Evolutionary conservation across 2,888 invertebrate species (phyloP).

Genomic region (Lasioglossum zephyrum): DNA sequence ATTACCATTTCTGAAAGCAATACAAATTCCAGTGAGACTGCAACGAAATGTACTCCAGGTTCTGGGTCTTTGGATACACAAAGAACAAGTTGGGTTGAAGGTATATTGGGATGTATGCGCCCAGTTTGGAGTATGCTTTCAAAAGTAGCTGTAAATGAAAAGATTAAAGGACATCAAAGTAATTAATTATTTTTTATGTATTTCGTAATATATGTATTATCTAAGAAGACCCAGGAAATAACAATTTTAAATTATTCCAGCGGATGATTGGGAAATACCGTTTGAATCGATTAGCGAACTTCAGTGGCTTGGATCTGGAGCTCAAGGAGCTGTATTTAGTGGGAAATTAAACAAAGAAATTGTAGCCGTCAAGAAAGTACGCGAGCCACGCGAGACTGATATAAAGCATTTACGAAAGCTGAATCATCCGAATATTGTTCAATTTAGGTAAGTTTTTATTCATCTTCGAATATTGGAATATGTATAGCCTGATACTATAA

Average conservation of each 20-base stretch:
- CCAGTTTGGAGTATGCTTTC: constrained; percentile 95
- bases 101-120: constrained; percentile 94
- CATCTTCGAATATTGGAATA: background rate
- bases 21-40: constrained; percentile 78
- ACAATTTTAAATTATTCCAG: constrained; percentile 68
- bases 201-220: background rate
- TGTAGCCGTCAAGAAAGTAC: constrained; percentile 98
- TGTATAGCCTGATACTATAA: background rate
- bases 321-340: constrained; percentile 97
- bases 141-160: constrained; percentile 89
- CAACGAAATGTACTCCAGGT: constrained; percentile 77
- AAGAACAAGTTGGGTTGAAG: constrained; percentile 91
- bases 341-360: constrained; percentile 93
- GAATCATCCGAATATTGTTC: constrained; percentile 97
- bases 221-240: background rate
- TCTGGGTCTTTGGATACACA: constrained; percentile 83
- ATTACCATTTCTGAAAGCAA: constrained; percentile 78
- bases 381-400: constrained; percentile 96
- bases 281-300: constrained; percentile 95
- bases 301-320: constrained; percentile 96
- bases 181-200: constrained; percentile 54
- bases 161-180: constrained; percentile 88
- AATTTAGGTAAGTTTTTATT: constrained; percentile 88
- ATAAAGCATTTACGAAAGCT: constrained; percentile 96
- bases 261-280: constrained; percentile 97